Percentiles rank a stretch among this genome's conserved stretches.
Conservation (phyloP, 2,888 invertebrate species). For the Antitype chi region DNA sequence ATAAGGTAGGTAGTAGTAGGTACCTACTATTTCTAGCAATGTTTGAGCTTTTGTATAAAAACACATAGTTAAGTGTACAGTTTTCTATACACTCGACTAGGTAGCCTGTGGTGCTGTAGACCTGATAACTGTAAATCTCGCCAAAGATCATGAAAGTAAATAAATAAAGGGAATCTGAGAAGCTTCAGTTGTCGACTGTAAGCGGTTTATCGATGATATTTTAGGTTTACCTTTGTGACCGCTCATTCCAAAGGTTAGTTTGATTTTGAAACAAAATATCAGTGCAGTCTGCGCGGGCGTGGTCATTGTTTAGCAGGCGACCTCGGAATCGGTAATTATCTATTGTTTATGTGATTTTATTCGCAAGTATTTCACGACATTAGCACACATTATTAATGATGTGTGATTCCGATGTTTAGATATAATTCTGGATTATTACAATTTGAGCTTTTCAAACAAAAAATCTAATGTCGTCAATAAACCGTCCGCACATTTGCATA, state of each 20-base stretch:
- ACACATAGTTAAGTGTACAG: not conserved
- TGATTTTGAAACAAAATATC: conserved; percentile 73
- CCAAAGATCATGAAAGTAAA: conserved; percentile 28
- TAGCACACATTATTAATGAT: conserved; percentile 57
- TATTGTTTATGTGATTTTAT: conserved; percentile 52
- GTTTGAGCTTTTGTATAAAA: conserved; percentile 8
- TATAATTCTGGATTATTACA: conserved; percentile 46
- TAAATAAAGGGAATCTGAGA: conserved; percentile 28
- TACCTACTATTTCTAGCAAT: no score
- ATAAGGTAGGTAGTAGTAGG: no score
- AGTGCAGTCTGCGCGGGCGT: conserved; percentile 66
- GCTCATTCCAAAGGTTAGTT: conserved; percentile 67
- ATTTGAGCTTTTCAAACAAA: conserved; percentile 38
- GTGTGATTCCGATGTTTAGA: conserved; percentile 45
- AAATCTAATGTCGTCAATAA: conserved; percentile 52
- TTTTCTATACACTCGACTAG: not conserved
- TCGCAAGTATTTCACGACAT: conserved; percentile 44
- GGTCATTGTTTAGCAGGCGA: conserved; percentile 60
- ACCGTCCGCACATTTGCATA: conserved; percentile 53
- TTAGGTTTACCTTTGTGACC: conserved; percentile 69
- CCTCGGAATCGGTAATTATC: conserved; percentile 52
- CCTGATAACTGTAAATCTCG: not conserved
- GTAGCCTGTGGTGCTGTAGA: not conserved
- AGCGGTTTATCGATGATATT: conserved; percentile 62
- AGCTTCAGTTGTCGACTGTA: conserved; percentile 56